These are phyloP conservation scores for Melipona quadrifasciata DNA, from an alignment of 1,140 invertebrate genomes.

Conservation along the genomic window DNA sequence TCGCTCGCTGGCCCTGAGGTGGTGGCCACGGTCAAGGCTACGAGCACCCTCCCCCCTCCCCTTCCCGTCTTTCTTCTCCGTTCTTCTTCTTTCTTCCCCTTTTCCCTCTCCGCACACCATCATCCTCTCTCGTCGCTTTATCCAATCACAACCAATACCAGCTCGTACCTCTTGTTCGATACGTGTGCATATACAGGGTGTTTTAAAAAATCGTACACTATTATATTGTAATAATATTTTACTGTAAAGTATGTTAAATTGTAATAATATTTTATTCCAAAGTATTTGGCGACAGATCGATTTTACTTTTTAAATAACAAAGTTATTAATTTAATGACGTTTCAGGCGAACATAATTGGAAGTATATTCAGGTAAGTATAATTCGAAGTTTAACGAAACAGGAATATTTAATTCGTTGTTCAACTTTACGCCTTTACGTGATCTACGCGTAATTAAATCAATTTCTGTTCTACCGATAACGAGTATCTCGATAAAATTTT, in stretches of 20 bases:
- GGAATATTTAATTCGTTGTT: too few relatives aligned
- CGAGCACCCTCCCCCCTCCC: conserved; percentile 44
- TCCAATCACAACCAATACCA: neutral
- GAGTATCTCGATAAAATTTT: neutral
- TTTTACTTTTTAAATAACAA: too few relatives aligned
- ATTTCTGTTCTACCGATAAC: neutral
- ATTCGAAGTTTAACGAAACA: too few relatives aligned
- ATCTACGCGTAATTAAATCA: too few relatives aligned
- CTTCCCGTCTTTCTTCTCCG: neutral
- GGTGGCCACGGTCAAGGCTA: conserved; percentile 76
- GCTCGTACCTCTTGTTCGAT: neutral
- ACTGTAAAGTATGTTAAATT: too few relatives aligned
- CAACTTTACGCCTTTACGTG: too few relatives aligned
- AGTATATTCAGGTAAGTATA: too few relatives aligned
- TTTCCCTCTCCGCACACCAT: neutral
- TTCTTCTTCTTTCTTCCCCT: conserved; percentile 2
- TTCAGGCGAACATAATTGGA: too few relatives aligned
- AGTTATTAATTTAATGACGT: too few relatives aligned
- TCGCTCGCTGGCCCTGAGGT: conserved; percentile 70
- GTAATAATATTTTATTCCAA: too few relatives aligned
- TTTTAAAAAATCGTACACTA: neutral
- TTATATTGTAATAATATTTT: too few relatives aligned
- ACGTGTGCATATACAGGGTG: neutral
- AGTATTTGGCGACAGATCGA: too few relatives aligned
- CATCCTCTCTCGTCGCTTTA: neutral